These are phyloP conservation scores for Andrena bucephala DNA, from an alignment of 2,888 invertebrate species.

Conservation along the genomic window DNA sequence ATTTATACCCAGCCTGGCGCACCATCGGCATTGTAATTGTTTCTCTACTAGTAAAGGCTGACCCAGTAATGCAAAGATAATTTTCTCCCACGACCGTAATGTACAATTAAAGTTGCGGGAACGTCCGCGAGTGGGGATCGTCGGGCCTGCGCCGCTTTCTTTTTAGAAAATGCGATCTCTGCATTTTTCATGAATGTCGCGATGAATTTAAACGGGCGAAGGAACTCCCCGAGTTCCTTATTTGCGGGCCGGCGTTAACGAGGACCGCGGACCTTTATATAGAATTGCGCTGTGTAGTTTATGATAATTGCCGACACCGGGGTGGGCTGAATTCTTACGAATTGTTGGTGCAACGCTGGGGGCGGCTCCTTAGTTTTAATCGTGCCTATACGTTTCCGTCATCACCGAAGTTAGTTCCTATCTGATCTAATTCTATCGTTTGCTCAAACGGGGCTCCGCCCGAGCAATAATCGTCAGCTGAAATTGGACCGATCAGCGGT, in stretches of 20 bases:
- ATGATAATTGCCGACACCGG: neutral
- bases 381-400: constrained; percentile 53
- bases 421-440: constrained; percentile 68
- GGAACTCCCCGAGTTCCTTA: neutral
- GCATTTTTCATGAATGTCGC: neutral
- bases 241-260: neutral
- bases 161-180: constrained; percentile 35
- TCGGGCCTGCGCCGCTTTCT: constrained; percentile 12
- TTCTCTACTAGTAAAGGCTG: constrained; percentile 1
- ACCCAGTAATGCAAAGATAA: constrained; percentile 34
- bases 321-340: constrained; percentile 17
- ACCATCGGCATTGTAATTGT: constrained; percentile 23
- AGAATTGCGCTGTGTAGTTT: neutral
- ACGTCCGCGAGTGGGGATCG: neutral
- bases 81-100: constrained; percentile 15
- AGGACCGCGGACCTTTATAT: neutral
- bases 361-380: constrained; percentile 46
- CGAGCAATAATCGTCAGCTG: constrained; percentile 65
- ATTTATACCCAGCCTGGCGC: constrained; percentile 29
- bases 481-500: constrained; percentile 65
- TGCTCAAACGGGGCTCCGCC: constrained; percentile 66
- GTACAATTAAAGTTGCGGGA: constrained; percentile 24
- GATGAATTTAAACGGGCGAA: neutral
- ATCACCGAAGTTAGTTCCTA: constrained; percentile 59
- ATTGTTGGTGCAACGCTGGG: constrained; percentile 29